Percentiles rank a stretch among this genome's conserved stretches.
Evolutionary conservation across 2,888 invertebrate genomes (phyloP).

Genomic region (Acronicta aceris): DNA sequence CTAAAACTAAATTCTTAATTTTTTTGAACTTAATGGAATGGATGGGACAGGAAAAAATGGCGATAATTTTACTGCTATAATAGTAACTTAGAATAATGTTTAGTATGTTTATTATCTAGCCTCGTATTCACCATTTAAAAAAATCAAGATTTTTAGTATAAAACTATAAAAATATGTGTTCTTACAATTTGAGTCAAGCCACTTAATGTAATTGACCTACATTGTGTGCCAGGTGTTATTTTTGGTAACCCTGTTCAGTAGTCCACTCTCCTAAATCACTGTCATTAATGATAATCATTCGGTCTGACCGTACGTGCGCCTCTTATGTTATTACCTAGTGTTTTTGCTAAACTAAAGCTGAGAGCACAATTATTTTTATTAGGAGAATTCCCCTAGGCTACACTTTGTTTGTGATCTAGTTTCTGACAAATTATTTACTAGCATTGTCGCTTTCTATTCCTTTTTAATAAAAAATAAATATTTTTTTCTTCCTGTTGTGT

Average conservation of each 20-base stretch:
- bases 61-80: too few relatives aligned
- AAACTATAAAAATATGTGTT: neutral
- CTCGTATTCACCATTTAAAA: too few relatives aligned
- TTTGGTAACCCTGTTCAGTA: constrained; percentile 65
- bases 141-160: too few relatives aligned
- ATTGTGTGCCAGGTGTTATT: constrained; percentile 64
- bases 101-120: too few relatives aligned
- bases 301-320: constrained; percentile 65
- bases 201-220: constrained; percentile 49
- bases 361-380: constrained; percentile 41
- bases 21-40: constrained; percentile 5
- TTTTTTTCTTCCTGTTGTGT: neutral
- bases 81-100: too few relatives aligned
- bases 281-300: constrained; percentile 76
- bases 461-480: neutral
- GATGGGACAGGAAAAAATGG: too few relatives aligned
- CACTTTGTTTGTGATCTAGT: constrained; percentile 9
- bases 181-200: constrained; percentile 38
- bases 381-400: constrained; percentile 20
- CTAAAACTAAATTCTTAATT: too few relatives aligned
- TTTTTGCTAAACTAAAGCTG: constrained; percentile 57
- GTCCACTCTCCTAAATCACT: constrained; percentile 69
- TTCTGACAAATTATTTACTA: neutral
- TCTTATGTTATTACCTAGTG: constrained; percentile 62
- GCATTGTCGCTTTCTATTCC: neutral